Conservation (phyloP, 2,797 vertebrate species). For the Enteromius trimaculatus region DNA sequence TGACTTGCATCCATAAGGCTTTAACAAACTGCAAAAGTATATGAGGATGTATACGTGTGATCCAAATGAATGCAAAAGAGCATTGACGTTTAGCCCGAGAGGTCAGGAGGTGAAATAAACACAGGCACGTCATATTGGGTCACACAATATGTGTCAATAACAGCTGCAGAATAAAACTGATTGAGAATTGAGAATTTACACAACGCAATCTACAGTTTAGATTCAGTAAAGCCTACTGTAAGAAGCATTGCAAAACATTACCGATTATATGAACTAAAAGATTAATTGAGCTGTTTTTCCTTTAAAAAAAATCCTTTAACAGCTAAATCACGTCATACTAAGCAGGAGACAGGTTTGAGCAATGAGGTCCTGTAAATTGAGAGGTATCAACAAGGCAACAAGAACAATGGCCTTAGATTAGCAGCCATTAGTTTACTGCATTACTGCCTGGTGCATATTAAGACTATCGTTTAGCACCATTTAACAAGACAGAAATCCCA, state of each 20-base stretch:
- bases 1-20: slow-evolving; percentile 14
- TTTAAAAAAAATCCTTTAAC: neutral
- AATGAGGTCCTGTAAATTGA: slow-evolving; percentile 47
- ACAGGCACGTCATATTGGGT: slow-evolving; percentile 43
- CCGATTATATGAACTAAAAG: neutral
- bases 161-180: slow-evolving; percentile 32
- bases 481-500: slow-evolving; percentile 82
- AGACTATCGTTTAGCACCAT: slow-evolving; percentile 78
- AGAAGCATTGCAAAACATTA: neutral
- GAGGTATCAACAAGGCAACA: slow-evolving; percentile 73
- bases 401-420: slow-evolving; percentile 77
- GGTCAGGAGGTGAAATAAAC: slow-evolving; percentile 56
- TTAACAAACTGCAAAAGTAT: slow-evolving; percentile 27
- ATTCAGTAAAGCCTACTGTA: neutral
- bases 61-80: slow-evolving; percentile 3
- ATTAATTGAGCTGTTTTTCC: neutral
- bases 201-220: neutral
- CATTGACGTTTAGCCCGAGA: slow-evolving; percentile 45
- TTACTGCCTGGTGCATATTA: slow-evolving; percentile 74
- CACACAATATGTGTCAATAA: slow-evolving; percentile 51
- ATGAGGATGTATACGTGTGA: slow-evolving; percentile 40
- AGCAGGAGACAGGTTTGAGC: slow-evolving; percentile 27
- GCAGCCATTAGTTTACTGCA: slow-evolving; percentile 74
- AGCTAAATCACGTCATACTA: slow-evolving; percentile 22
- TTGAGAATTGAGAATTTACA: slow-evolving; percentile 2